Evolutionary conservation across 2,113 vertebrate species (phyloP), one percentile per base, ranked within the genome.

Genomic region (Hypanus sabinus): DNA sequence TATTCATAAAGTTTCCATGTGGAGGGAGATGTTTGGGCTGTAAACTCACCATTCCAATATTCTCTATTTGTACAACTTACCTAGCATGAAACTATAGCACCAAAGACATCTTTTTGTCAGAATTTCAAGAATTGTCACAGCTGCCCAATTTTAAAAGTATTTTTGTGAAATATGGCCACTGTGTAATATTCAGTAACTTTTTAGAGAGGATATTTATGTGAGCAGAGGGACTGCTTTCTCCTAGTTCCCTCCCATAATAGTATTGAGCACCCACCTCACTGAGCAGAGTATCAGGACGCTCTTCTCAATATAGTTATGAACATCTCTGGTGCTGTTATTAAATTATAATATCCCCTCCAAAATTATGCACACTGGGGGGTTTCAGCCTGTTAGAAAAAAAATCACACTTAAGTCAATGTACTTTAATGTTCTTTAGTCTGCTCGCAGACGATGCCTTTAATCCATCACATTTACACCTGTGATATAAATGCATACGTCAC

Each of bases 341-440:
- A 62, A 60, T 88, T 88, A 62, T 12, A 60, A 85, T 57, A 85
- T 57, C 12, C 57, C 55, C 85, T 88, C 60, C 85, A 88, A 62
- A 79, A 88, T 33, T 60, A 88, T 65, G 85, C 85, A 83, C 46
- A 88, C 16, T 88, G 85, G n/a, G 30, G 30, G 14, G 30, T 65
- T 65, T 65, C 60, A 88, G 85, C 85, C n/a, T 18, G 85, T 30
- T 62, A 60, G 83, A 57, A 88, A 65, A 88, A 65, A n/a, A 88
- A 88, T 65, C 57, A 88, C 60, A 65, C 57, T 62, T 20, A 33
- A 20, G 85, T 65, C 27, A 62, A 62, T 27, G 55, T 55, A 87
- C 3, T 87, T 57, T 60, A 87, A 87, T 62, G 27, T 88, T 65
- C 85, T 88, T 14, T 30, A 88, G 0, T 65, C 5, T 88, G 60